Percentiles rank a stretch among this genome's conserved stretches.
These are phyloP conservation scores for Eulemur rubriventer DNA, from an alignment of 2,797 vertebrate genomes.

Conservation along the genomic window DNA sequence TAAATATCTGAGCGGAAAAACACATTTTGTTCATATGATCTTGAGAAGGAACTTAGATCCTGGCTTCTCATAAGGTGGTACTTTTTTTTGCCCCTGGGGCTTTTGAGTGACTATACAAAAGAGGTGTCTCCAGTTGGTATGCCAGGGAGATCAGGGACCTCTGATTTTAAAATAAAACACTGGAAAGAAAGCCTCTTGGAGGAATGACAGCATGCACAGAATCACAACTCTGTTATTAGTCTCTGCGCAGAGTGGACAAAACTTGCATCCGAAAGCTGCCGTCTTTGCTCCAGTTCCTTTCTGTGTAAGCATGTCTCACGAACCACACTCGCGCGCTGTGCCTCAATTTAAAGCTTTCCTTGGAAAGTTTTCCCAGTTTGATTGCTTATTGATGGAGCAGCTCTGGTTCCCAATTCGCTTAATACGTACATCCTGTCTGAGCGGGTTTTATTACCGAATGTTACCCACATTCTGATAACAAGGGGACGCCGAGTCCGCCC, in stretches of 20 bases:
- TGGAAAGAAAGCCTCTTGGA: background rate
- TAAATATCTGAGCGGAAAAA: background rate
- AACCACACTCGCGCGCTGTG: background rate
- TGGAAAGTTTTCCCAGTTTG: background rate
- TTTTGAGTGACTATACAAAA: background rate
- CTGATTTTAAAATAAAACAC: constrained; percentile 9
- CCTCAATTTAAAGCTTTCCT: background rate
- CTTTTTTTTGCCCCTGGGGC: background rate
- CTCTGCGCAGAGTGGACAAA: background rate
- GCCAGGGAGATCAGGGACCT: background rate
- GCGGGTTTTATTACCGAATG: background rate
- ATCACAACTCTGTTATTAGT: background rate
- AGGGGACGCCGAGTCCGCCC: background rate
- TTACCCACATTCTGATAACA: background rate
- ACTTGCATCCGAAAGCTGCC: background rate
- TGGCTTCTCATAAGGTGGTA: background rate
- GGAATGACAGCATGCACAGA: background rate
- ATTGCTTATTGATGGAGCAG: background rate
- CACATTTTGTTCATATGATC: background rate
- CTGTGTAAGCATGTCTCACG: background rate
- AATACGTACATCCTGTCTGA: background rate
- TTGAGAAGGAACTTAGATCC: background rate
- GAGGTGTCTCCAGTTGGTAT: background rate
- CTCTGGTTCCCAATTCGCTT: background rate
- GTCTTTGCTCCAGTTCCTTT: background rate